Conservation (phyloP, 2,113 vertebrate species). For the Actenoides lindsayi region DNA sequence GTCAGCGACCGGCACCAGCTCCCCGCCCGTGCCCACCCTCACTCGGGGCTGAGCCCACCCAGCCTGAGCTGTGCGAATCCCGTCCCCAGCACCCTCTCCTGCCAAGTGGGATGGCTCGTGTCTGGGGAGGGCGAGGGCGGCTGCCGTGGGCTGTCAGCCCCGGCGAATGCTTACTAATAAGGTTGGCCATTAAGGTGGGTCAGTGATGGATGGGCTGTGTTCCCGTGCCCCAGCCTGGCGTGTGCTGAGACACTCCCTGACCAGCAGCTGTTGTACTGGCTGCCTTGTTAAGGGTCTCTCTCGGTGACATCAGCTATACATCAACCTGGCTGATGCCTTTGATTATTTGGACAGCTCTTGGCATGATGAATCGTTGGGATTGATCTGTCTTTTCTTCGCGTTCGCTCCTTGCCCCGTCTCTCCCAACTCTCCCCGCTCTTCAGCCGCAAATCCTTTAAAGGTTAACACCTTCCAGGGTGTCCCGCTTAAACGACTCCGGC, state of each 20-base stretch:
- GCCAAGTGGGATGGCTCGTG: background rate
- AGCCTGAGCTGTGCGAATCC: fast-evolving
- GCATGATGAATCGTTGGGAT: constrained; percentile 76
- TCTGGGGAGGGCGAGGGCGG: background rate
- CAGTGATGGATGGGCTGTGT: constrained; percentile 74
- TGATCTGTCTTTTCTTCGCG: constrained; percentile 72
- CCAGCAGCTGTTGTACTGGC: constrained; percentile 74
- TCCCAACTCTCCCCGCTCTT: constrained; percentile 48
- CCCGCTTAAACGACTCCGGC: background rate
- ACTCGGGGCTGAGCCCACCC: fast-evolving
- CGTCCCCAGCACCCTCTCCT: background rate
- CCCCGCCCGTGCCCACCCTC: background rate
- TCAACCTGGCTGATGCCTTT: constrained; percentile 79
- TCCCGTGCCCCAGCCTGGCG: constrained; percentile 59
- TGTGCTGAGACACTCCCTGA: constrained; percentile 72
- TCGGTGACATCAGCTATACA: constrained; percentile 79
- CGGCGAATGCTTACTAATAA: constrained; percentile 71
- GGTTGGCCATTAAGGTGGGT: constrained; percentile 72
- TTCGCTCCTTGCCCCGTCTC: constrained; percentile 40
- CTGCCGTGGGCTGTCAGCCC: constrained; percentile 60
- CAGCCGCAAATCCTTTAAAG: constrained; percentile 24
- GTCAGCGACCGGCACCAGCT: fast-evolving
- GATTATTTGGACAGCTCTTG: constrained; percentile 78
- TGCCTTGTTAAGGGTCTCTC: constrained; percentile 80
- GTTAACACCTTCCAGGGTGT: background rate